phyloP scores from a whole-genome alignment of 1,140 invertebrate genomes.

The Cardiocondyla obscurior region DNA sequence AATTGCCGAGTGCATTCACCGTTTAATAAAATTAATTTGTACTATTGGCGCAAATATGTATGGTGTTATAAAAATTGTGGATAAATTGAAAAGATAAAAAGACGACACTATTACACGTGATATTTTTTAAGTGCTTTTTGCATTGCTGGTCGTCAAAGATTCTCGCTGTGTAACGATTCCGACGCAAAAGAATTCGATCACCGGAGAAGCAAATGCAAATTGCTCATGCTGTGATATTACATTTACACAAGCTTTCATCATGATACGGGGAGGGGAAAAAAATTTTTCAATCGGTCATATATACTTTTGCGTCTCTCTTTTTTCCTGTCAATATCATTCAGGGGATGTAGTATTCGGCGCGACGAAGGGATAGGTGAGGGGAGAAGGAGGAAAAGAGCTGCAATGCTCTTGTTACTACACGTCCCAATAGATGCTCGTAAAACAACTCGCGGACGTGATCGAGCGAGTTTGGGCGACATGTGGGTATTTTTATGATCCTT shows the following conservation, averaged over 20 bases:
- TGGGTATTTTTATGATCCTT: slow-evolving; percentile 38
- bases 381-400: neutral
- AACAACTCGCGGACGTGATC: slow-evolving; percentile 15
- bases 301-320: neutral
- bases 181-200: neutral
- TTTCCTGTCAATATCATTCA: slow-evolving; percentile 27
- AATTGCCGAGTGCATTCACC: neutral
- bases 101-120: neutral
- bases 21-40: neutral
- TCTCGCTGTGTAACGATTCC: neutral
- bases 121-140: neutral
- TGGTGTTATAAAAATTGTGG: neutral
- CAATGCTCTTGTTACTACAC: slow-evolving; percentile 9
- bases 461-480: slow-evolving; percentile 3
- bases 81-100: neutral
- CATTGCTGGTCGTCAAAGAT: neutral
- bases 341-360: neutral
- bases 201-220: neutral
- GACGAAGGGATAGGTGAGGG: neutral
- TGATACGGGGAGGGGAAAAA: neutral
- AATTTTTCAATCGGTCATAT: neutral
- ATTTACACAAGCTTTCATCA: slow-evolving; percentile 13
- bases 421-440: slow-evolving; percentile 23
- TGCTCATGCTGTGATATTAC: neutral
- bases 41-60: neutral